Evolutionary conservation across 2,113 vertebrate species (phyloP).

Genomic region (Ivindomyrus marchei): DNA sequence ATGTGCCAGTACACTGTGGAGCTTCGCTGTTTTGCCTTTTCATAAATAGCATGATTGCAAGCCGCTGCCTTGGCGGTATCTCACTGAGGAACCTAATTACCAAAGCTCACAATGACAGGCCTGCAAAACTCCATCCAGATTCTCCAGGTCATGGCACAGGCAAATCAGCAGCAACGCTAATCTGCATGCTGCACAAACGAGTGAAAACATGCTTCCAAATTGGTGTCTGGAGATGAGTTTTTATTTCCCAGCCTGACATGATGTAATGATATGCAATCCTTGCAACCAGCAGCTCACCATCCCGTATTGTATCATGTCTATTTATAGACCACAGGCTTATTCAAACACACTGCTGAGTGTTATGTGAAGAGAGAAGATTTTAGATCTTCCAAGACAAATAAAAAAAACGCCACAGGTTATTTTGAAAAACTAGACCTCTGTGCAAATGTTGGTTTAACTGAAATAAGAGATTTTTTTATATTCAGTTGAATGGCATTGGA

Average conservation of each 20-base stretch:
- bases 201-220: not conserved
- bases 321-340: not conserved
- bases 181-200: not conserved
- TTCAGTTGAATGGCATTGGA: not conserved
- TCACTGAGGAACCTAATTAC: not conserved
- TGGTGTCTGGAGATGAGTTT: not conserved
- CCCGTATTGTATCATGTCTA: not conserved
- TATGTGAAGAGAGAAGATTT: not conserved
- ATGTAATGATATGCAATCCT: slow-evolving; percentile 1
- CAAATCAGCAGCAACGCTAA: not conserved
- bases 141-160: not conserved
- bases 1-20: not conserved
- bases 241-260: not conserved
- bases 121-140: not conserved
- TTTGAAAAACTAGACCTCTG: not conserved
- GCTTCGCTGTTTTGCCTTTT: not conserved
- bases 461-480: not conserved
- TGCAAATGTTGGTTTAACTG: not conserved
- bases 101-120: not conserved
- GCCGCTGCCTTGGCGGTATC: not conserved
- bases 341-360: not conserved
- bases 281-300: not conserved
- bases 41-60: not conserved
- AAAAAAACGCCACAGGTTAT: not conserved
- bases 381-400: not conserved